Evolutionary conservation across 2,888 invertebrate genomes (phyloP).

Genomic region (Tholera decimalis): DNA sequence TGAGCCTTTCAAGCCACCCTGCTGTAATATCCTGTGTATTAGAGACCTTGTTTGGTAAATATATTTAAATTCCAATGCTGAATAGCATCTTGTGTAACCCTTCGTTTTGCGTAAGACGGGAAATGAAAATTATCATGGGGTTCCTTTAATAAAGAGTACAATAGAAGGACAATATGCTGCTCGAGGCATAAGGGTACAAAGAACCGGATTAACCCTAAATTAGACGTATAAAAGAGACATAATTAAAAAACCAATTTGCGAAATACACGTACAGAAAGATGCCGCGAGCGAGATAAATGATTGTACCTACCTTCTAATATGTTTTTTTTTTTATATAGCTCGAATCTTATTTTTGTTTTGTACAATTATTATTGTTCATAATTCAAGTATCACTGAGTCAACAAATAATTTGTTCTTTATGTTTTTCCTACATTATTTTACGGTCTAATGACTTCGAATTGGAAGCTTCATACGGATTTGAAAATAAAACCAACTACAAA

Average conservation of each 20-base stretch:
- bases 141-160: constrained; percentile 74
- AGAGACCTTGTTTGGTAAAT: constrained; percentile 65
- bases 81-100: constrained; percentile 67
- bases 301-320: constrained; percentile 29
- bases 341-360: constrained; percentile 38
- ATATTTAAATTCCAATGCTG: constrained; percentile 62
- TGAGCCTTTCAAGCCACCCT: constrained; percentile 37
- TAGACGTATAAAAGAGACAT: constrained; percentile 79
- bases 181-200: constrained; percentile 70
- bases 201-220: constrained; percentile 76
- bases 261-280: constrained; percentile 63
- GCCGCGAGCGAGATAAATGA: constrained; percentile 62
- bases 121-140: constrained; percentile 72
- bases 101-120: constrained; percentile 66
- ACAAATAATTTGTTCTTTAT: constrained; percentile 24
- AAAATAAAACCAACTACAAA: background rate
- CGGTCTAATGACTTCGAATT: constrained; percentile 30
- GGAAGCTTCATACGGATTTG: background rate
- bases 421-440: constrained; percentile 19
- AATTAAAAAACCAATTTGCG: constrained; percentile 85
- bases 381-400: constrained; percentile 23
- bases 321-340: constrained; percentile 32
- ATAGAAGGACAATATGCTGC: constrained; percentile 74
- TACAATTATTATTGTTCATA: constrained; percentile 39
- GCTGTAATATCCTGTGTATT: constrained; percentile 51